Evolutionary conservation across 2,888 invertebrate genomes (phyloP).

Genomic region (Synanthedon formicaeformis): DNA sequence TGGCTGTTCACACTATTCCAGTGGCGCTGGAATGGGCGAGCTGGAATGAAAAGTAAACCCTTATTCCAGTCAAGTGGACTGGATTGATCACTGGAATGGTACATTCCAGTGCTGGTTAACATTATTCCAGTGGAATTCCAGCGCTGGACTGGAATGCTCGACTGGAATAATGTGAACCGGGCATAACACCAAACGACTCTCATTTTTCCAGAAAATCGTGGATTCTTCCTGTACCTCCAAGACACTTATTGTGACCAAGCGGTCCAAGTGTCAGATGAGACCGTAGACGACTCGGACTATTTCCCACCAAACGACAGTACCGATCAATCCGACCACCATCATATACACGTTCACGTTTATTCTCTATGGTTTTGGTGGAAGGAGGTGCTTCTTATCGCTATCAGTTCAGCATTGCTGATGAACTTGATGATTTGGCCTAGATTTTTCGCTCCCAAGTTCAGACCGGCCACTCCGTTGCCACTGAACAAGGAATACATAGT

Average conservation of each 20-base stretch:
- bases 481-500: slow-evolving; percentile 43
- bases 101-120: too few relatives aligned
- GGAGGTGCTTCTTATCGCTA: slow-evolving; percentile 81
- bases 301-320: slow-evolving; percentile 13
- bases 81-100: too few relatives aligned
- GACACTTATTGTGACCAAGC: slow-evolving; percentile 62
- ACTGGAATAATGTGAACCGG: too few relatives aligned
- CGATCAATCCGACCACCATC: slow-evolving; percentile 51
- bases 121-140: too few relatives aligned
- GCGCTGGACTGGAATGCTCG: too few relatives aligned
- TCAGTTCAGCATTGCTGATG: slow-evolving; percentile 78
- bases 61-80: too few relatives aligned
- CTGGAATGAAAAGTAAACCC: too few relatives aligned
- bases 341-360: slow-evolving; percentile 77
- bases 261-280: slow-evolving; percentile 41
- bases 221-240: slow-evolving; percentile 80
- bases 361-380: slow-evolving; percentile 87
- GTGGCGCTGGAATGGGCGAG: too few relatives aligned
- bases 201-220: slow-evolving; percentile 70
- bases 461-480: slow-evolving; percentile 23
- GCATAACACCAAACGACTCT: neutral
- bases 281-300: slow-evolving; percentile 7
- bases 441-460: slow-evolving; percentile 6
- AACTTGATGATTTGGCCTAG: slow-evolving; percentile 75
- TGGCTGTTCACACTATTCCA: too few relatives aligned